phyloP scores from a whole-genome alignment of 2,113 vertebrate genomes.

The Dasyornis broadbenti region DNA sequence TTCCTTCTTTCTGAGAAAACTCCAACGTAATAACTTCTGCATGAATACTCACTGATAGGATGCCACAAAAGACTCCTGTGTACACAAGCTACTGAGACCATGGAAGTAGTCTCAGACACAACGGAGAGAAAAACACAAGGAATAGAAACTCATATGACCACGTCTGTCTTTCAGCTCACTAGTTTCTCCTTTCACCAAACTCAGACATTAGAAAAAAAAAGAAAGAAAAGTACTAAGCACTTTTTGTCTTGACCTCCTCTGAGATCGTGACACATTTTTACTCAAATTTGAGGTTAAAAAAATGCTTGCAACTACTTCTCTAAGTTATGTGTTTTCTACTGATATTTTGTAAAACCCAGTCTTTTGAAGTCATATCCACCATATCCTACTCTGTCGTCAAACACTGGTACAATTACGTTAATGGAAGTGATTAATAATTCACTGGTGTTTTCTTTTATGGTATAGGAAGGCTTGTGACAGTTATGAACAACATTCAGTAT shows the following conservation, averaged over 20 bases:
- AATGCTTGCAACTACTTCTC: not conserved
- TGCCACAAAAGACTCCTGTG: not conserved
- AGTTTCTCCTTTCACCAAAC: not conserved
- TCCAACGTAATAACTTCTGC: not conserved
- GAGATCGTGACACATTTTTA: not conserved
- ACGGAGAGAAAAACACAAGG: not conserved
- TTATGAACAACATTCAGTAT: conserved; percentile 45
- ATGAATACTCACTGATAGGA: not conserved
- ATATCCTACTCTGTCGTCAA: not conserved
- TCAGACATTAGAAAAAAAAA: not conserved
- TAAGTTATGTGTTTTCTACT: not conserved
- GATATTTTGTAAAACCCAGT: not conserved
- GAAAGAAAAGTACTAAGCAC: not conserved
- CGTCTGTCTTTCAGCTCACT: not conserved
- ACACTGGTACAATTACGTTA: conserved; percentile 48
- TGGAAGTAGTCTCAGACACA: not conserved
- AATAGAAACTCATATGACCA: not conserved
- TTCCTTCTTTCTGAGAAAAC: not conserved
- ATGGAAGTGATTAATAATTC: conserved; percentile 67
- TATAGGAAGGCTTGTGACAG: not conserved
- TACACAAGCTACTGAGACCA: not conserved
- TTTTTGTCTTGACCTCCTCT: not conserved
- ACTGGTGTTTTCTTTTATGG: conserved; percentile 15
- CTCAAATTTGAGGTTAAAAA: not conserved
- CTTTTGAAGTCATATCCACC: not conserved